phyloP scores from a whole-genome alignment of 2,113 vertebrate genomes.

The Cyanistes caeruleus region DNA sequence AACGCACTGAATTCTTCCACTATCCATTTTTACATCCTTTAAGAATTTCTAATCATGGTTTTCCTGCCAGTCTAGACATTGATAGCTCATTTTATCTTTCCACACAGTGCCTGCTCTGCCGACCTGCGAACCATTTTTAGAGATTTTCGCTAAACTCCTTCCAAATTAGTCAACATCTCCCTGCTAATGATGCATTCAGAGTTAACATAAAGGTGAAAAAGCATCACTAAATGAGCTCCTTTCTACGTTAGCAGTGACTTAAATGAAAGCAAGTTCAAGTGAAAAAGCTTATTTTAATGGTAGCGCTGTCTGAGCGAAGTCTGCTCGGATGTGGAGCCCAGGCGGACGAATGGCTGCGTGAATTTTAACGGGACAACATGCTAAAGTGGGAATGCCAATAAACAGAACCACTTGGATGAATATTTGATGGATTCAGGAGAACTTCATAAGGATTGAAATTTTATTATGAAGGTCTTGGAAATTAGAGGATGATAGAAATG shows the following conservation, averaged over 20 bases:
- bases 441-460: constrained; percentile 2
- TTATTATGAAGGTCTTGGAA: neutral
- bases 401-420: neutral
- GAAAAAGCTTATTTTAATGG: constrained; percentile 14
- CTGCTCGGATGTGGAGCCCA: neutral
- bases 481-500: neutral
- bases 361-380: neutral
- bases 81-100: constrained; percentile 31
- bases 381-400: constrained; percentile 8
- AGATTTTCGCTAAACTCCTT: constrained; percentile 53
- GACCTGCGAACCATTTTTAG: neutral
- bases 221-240: constrained; percentile 43
- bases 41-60: neutral
- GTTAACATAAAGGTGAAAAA: constrained; percentile 57
- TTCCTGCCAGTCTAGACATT: neutral
- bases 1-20: neutral
- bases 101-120: neutral
- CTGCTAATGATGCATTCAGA: constrained; percentile 61
- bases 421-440: constrained; percentile 5
- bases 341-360: neutral
- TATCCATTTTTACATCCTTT: neutral
- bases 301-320: neutral
- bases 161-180: constrained; percentile 67
- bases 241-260: neutral
- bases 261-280: constrained; percentile 49